A percentile compares a stretch with the other conserved stretches of the same genome.
Evolutionary conservation across 2,797 vertebrate species (phyloP).

Genomic region (Enteromius mattozi): DNA sequence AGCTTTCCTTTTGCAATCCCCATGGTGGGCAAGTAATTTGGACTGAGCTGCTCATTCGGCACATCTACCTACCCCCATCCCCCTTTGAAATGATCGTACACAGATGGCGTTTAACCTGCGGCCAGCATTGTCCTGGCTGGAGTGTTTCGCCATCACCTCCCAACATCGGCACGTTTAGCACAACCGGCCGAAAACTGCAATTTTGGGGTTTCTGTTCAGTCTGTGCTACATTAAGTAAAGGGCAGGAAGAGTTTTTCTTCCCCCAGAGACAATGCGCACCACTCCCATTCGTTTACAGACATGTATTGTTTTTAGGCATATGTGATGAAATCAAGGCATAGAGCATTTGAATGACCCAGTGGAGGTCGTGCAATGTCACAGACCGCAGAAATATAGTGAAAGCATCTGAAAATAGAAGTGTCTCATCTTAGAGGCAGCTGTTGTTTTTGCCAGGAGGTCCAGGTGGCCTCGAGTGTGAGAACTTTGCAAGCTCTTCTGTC

Average conservation of each 20-base stretch:
- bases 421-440: slow-evolving; percentile 90
- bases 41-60: slow-evolving; percentile 54
- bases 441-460: slow-evolving; percentile 95
- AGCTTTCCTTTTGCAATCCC: slow-evolving; percentile 66
- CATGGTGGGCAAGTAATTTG: slow-evolving; percentile 57
- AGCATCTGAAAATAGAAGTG: slow-evolving; percentile 90
- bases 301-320: slow-evolving; percentile 76
- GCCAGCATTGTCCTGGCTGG: slow-evolving; percentile 42
- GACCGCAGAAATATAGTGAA: slow-evolving; percentile 76
- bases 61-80: neutral
- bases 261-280: slow-evolving; percentile 59
- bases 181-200: slow-evolving; percentile 63
- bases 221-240: slow-evolving; percentile 13
- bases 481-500: slow-evolving; percentile 35
- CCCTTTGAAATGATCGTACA: slow-evolving; percentile 62
- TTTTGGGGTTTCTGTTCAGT: slow-evolving; percentile 62
- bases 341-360: slow-evolving; percentile 69
- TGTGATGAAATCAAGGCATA: slow-evolving; percentile 74
- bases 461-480: slow-evolving; percentile 85
- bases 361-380: slow-evolving; percentile 77
- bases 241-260: slow-evolving; percentile 6
- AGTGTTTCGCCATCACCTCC: slow-evolving; percentile 67
- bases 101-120: slow-evolving; percentile 71
- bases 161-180: slow-evolving; percentile 63
- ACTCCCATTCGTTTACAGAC: slow-evolving; percentile 78